Conservation (phyloP, 1,140 invertebrate genomes). For the Neelides sp. region DNA sequence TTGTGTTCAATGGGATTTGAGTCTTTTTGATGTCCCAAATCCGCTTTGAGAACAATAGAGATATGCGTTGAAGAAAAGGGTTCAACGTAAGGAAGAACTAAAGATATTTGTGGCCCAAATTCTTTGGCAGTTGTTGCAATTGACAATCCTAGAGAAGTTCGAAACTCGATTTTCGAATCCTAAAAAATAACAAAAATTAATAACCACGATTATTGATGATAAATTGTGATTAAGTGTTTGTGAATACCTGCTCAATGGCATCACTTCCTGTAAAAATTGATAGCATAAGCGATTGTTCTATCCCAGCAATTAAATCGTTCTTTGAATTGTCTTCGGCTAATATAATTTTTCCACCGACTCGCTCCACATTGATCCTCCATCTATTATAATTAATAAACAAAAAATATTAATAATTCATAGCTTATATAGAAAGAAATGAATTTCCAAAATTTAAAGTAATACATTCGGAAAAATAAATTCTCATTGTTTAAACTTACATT, state of each 20-base stretch:
- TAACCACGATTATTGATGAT: not conserved
- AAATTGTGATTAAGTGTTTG: no score
- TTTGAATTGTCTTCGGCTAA: constrained; percentile 38
- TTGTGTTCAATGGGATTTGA: constrained; percentile 54
- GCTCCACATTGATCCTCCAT: constrained; percentile 19
- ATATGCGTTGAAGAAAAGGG: constrained; percentile 54
- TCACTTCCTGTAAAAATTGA: constrained; percentile 40
- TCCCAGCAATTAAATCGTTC: constrained; percentile 44
- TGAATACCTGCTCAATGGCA: constrained; percentile 35
- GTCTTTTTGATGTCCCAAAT: constrained; percentile 54
- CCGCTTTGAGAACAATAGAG: constrained; percentile 53
- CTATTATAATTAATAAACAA: no score
- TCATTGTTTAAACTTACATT: constrained; percentile 24
- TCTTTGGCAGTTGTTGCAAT: constrained; percentile 35
- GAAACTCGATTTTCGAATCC: constrained; percentile 39
- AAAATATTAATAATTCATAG: no score
- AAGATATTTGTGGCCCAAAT: constrained; percentile 41
- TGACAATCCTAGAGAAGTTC: constrained; percentile 41
- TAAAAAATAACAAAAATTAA: constrained; percentile 31
- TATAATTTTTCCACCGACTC: constrained; percentile 14
- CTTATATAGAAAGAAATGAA: no score
- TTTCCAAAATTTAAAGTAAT: no score
- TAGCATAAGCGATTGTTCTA: constrained; percentile 39
- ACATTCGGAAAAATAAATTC: no score
- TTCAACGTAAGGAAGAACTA: constrained; percentile 48